Conservation (phyloP, 2,797 vertebrate genomes). For the Pipistrellus pipistrellus region DNA sequence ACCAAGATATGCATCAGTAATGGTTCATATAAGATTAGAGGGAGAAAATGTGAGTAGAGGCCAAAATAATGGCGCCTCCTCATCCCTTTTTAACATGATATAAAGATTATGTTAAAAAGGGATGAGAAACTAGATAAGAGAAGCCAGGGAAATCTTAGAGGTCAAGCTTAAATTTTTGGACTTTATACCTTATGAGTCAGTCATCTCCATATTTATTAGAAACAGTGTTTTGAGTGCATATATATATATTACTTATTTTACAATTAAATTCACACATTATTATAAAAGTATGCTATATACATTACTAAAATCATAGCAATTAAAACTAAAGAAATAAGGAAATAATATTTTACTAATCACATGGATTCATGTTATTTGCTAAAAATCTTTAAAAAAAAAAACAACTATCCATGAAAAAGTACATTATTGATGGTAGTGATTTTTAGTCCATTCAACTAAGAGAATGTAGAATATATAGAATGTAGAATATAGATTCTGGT, state of each 20-base stretch:
- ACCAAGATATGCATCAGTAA: not conserved
- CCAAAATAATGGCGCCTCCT: too few relatives aligned
- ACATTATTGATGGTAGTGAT: not conserved
- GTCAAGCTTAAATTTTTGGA: not conserved
- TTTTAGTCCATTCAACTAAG: slow-evolving; percentile 23
- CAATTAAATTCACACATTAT: not conserved
- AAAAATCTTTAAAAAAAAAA: not conserved
- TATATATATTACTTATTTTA: not conserved
- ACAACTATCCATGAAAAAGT: not conserved
- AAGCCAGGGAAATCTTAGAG: not conserved
- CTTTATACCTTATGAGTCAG: not conserved
- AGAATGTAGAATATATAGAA: not conserved
- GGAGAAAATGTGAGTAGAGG: too few relatives aligned
- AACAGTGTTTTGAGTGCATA: not conserved
- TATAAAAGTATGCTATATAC: not conserved
- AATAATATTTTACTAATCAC: slow-evolving; percentile 1
- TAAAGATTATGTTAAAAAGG: not conserved
- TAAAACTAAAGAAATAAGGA: slow-evolving; percentile 26
- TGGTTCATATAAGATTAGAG: not conserved
- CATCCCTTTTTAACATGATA: too few relatives aligned
- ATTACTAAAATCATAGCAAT: slow-evolving; percentile 10
- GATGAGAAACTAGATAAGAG: not conserved
- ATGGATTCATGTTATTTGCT: not conserved
- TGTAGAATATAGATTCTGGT: not conserved
- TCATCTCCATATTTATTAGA: not conserved